Conservation (phyloP, 2,113 vertebrate species). For the Rutilus rutilus region DNA sequence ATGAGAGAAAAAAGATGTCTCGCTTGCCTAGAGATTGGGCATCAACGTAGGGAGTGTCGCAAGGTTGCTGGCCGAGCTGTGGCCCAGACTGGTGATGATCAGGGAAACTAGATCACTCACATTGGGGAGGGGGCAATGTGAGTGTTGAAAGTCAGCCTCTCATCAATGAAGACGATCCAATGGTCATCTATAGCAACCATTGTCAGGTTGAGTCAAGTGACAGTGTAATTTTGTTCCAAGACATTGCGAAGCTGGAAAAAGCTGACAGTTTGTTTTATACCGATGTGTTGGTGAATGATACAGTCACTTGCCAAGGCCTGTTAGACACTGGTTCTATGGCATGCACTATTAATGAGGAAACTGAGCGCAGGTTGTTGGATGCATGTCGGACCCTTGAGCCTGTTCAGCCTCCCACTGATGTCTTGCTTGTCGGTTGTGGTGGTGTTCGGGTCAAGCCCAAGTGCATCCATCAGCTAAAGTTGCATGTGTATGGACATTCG, state of each 20-base stretch:
- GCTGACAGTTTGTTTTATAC: constrained; percentile 21
- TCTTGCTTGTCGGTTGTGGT: neutral
- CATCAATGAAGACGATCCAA: neutral
- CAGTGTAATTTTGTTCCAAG: neutral
- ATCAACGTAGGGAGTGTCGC: too few species aligned
- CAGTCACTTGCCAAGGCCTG: neutral
- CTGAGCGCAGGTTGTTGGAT: neutral
- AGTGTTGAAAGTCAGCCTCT: neutral
- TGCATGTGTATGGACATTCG: too few species aligned
- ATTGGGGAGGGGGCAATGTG: neutral
- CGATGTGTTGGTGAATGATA: neutral
- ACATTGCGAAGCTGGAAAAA: neutral
- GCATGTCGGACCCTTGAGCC: neutral
- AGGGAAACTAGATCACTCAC: constrained; percentile 7
- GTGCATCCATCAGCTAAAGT: neutral
- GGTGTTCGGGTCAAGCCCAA: neutral
- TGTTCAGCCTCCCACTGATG: neutral
- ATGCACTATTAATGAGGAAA: neutral
- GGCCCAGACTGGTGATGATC: neutral
- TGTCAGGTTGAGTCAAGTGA: neutral
- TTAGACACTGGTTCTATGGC: neutral
- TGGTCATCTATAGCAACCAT: neutral
- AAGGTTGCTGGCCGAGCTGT: neutral
- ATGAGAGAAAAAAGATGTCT: too few species aligned
- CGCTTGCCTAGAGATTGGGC: too few species aligned